phyloP scores from a whole-genome alignment of 2,113 vertebrate genomes.

The Thamnaconus septentrionalis region DNA sequence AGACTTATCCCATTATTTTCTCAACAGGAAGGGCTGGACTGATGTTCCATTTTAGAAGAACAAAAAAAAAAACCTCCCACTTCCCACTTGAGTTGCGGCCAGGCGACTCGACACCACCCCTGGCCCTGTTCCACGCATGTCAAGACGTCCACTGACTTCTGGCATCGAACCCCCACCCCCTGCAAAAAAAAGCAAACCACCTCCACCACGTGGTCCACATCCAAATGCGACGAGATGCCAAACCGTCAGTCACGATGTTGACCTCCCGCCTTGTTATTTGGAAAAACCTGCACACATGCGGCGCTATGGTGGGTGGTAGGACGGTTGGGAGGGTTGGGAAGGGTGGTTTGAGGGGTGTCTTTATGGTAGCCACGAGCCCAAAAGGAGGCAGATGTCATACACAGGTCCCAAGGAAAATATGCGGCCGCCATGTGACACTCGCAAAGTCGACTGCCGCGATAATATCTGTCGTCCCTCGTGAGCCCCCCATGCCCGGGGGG shows the following conservation, averaged over 20 bases:
- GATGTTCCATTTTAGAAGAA: slow-evolving; percentile 70
- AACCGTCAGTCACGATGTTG: slow-evolving; percentile 1
- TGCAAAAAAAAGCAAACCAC: no score
- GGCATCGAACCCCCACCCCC: no score
- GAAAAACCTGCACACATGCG: neutral
- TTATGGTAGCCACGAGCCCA: slow-evolving; percentile 7
- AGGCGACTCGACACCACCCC: no score
- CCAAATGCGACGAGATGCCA: neutral
- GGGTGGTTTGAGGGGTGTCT: slow-evolving; percentile 9
- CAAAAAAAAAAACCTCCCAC: neutral
- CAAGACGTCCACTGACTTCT: no score
- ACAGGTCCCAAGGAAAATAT: slow-evolving; percentile 45
- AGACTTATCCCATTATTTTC: slow-evolving; percentile 46
- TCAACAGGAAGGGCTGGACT: slow-evolving; percentile 70
- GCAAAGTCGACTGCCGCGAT: slow-evolving; percentile 44
- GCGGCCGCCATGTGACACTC: slow-evolving; percentile 45
- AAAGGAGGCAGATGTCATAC: slow-evolving; percentile 23
- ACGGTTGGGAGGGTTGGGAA: no score
- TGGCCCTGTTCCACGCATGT: no score
- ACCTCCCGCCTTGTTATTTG: slow-evolving; percentile 4
- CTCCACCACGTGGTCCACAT: no score
- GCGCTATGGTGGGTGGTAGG: no score
- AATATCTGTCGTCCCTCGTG: slow-evolving; percentile 33
- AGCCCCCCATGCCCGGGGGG: slow-evolving; percentile 22
- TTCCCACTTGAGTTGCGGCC: neutral